Conservation (phyloP, 2,888 invertebrate species). For the Drosophila koepferae region DNA sequence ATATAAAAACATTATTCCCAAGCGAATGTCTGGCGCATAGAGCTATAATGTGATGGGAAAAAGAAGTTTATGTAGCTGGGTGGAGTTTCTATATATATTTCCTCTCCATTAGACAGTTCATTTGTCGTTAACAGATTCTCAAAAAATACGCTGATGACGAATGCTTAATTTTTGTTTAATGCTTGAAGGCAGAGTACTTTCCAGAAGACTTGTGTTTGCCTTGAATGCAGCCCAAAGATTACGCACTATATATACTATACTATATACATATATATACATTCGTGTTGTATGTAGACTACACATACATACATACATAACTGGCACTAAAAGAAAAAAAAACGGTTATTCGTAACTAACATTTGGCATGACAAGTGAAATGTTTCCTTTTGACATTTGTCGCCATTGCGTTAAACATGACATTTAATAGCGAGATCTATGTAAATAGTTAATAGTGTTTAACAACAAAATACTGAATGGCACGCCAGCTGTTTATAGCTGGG, state of each 20-base stretch:
- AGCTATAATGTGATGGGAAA: background rate
- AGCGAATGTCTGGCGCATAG: background rate
- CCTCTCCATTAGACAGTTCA: background rate
- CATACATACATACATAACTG: background rate
- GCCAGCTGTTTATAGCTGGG: constrained; percentile 30
- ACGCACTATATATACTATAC: background rate
- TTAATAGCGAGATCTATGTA: constrained; percentile 23
- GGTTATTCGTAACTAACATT: constrained; percentile 19
- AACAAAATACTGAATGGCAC: constrained; percentile 44
- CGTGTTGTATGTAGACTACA: background rate
- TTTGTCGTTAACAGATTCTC: background rate
- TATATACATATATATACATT: too few relatives aligned
- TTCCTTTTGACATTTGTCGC: constrained; percentile 18
- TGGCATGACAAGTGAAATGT: constrained; percentile 11
- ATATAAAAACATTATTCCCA: background rate
- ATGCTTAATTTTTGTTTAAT: too few relatives aligned
- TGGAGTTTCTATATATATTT: background rate
- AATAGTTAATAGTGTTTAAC: constrained; percentile 10
- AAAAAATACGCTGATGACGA: background rate
- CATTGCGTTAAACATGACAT: constrained; percentile 9
- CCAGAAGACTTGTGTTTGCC: background rate
- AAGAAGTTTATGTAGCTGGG: background rate
- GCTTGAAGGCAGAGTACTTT: too few relatives aligned
- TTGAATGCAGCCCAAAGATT: background rate
- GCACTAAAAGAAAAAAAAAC: background rate